Conservation (phyloP, 2,113 vertebrate genomes). For the Hippopotamus amphibius region DNA sequence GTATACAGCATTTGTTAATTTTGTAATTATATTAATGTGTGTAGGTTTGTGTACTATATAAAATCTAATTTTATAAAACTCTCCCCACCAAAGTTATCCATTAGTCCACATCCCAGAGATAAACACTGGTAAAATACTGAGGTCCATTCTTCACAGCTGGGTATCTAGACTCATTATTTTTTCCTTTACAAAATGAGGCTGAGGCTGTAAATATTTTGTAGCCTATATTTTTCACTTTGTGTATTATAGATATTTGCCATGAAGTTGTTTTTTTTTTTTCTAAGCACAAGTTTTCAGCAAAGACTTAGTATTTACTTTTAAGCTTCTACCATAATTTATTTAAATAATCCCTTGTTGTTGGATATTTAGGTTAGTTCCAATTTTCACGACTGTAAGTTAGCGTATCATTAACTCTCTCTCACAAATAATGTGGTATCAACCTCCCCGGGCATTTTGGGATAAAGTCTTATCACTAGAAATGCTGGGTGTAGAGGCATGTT, state of each 20-base stretch:
- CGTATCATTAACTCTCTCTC: constrained; percentile 10
- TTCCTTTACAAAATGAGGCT: neutral
- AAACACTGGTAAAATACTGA: neutral
- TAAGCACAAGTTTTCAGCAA: neutral
- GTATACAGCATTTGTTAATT: neutral
- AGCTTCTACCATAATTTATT: neutral
- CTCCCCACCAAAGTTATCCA: neutral
- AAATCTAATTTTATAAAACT: neutral
- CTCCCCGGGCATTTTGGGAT: neutral
- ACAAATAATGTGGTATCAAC: neutral
- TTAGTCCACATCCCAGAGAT: neutral
- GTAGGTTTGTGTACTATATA: neutral
- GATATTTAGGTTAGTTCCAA: constrained; percentile 5
- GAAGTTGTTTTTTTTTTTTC: neutral
- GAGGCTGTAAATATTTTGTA: neutral
- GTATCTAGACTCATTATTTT: neutral
- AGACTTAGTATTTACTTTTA: neutral
- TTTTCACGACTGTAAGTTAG: neutral
- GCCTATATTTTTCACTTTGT: neutral
- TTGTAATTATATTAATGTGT: neutral
- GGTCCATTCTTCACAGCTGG: neutral
- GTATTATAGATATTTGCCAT: neutral
- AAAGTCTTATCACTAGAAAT: neutral
- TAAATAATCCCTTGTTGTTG: neutral
- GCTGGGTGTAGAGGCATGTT: neutral